Base-by-base conservation (phyloP, 35 echinoderm and acorn worm species). In the Apostichopus japonicus region DNA sequence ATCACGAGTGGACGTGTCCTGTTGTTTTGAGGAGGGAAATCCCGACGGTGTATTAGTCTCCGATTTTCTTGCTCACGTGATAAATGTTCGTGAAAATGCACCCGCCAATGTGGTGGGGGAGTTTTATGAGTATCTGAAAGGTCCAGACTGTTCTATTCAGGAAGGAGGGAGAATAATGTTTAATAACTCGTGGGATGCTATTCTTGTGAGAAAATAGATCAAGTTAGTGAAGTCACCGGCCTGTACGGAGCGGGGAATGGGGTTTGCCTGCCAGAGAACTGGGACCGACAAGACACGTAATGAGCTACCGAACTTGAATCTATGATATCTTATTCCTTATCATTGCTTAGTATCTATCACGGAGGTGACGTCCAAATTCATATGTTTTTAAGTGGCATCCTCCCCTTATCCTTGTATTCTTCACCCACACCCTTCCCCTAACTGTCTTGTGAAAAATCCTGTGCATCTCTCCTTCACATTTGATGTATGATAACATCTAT, bases 11-110 rank as follows among this genome's bases (percentile, higher is more conserved):
- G 86, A 87, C 23, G 63, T 87, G 23, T 19, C 53, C 51, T 87
- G 86, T 24, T 87, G 86, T 71, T 87, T 62, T n/a, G 86, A 87
- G 51, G 63, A 87, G 14, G 54, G 19, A 56, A 87, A 87, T 51
- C 53, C 17, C 24, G 56, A 87, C 9, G 86, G 86, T 4, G 21
- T 14, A 6, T 8, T 87, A 24, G 55, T 87, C 6, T 58, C 21
- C 6, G 86, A 87, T 33, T 87, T 87, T 10, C 63, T 87, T 8
- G 56, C 55, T 51, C 86, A 87, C 54, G 86, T 87, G 6, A 44
- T 1, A 44, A 87, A 71, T 10, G 5, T 58, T 9, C 13, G 58
- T 62, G 63, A 56, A 87, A 11, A 62, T 24, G 8, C 13, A 57
- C 53, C 57, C 54, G 6, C 21, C 6, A 71, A 57, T 57, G 8